Evolutionary conservation across 2,888 invertebrate genomes (phyloP), one percentile per base, ranked within the genome.

Genomic region (Trilocha varians): DNA sequence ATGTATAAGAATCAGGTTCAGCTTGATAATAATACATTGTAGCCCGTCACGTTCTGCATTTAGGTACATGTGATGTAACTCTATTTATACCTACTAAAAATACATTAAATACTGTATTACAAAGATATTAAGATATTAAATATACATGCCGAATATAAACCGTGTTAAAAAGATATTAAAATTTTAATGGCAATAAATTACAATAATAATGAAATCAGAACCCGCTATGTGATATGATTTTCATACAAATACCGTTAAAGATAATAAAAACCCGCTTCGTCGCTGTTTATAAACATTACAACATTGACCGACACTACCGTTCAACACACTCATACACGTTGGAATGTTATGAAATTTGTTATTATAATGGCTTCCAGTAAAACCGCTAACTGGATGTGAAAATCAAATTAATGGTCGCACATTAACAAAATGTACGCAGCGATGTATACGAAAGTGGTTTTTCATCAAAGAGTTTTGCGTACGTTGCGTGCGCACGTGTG

Each of bases 341-440:
- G 18, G 41, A 37, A 42, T 48, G 53, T 56, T 50, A 50, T 50
- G 25, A 45, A 47, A 62, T 64, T 62, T 62, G 62, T 66, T 61
- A 61, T 59, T 62, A 47, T 63, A 68, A 69, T 63, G 62, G 66
- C 59, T 57, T 59, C 52, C 54, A 57, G 52, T 48, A 53, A 56
- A 65, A 69, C 70, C 66, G 49, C 66, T 61, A 65, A 66, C 59
- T 64, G 60, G 62, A 65, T 59, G 59, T 65, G 63, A 63, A 68
- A 71, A 68, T 69, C 55, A 69, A 73, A 72, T 68, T 65, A 73
- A 70, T 67, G 62, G 59, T 55, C 55, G 51, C 53, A 53, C 62
- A 64, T 68, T 66, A 65, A 62, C 58, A 66, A 64, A 65, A 57
- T 55, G 55, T 54, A 56, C 50, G 46, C 48, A 59, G 46, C 52